Conservation (phyloP, 2,888 invertebrate genomes). For the Kryphioiulus occultus region DNA sequence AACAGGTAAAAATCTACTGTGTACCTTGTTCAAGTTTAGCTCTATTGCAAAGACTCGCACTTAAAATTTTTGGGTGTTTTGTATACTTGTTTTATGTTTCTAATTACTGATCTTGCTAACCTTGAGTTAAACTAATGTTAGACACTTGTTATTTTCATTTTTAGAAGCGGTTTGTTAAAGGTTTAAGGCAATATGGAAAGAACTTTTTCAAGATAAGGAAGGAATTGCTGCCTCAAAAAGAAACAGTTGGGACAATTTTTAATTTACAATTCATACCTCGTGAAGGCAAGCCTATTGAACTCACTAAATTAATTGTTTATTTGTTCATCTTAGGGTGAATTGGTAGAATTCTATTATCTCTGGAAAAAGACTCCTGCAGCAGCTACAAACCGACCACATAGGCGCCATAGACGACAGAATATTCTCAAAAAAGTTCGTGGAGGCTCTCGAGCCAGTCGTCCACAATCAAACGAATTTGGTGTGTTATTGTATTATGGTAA, state of each 20-base stretch:
- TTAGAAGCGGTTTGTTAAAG: constrained; percentile 95
- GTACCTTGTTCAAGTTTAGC: neutral
- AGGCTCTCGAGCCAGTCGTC: constrained; percentile 58
- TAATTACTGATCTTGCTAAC: too few species aligned
- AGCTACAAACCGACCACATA: constrained; percentile 92
- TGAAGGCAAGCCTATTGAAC: neutral
- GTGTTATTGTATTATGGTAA: constrained; percentile 54
- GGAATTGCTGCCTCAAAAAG: constrained; percentile 95
- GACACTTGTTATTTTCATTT: constrained; percentile 55
- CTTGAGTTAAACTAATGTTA: too few species aligned
- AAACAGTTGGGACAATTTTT: constrained; percentile 71
- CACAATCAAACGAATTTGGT: constrained; percentile 63
- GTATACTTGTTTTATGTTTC: too few species aligned
- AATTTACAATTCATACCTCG: neutral
- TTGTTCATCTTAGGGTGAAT: constrained; percentile 73
- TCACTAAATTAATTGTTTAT: neutral
- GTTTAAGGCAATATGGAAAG: constrained; percentile 97
- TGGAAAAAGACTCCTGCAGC: constrained; percentile 99
- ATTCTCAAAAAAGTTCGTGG: constrained; percentile 79
- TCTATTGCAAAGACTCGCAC: too few species aligned
- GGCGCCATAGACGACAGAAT: constrained; percentile 81
- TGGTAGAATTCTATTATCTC: constrained; percentile 98
- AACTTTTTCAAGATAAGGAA: constrained; percentile 98
- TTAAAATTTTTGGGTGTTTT: too few species aligned
- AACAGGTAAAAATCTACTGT: constrained; percentile 67